Conservation (phyloP, 2,888 invertebrate genomes). For the Bedellia somnulentella region DNA sequence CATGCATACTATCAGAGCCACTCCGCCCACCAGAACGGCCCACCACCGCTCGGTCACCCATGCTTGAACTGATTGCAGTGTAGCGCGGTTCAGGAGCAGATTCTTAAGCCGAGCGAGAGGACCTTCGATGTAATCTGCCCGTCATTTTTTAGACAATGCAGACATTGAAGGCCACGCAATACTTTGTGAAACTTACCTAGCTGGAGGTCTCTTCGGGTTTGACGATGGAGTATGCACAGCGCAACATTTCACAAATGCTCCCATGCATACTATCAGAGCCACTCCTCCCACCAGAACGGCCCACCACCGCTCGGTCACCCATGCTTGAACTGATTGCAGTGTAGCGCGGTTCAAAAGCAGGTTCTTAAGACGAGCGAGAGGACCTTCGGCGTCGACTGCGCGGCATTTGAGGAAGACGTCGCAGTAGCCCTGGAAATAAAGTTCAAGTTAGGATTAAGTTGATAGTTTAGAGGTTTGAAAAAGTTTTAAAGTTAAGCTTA, state of each 20-base stretch:
- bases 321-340: constrained; percentile 82
- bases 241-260: constrained; percentile 97
- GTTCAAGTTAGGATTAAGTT: too few relatives aligned
- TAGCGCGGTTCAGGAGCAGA: constrained; percentile 88
- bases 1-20: constrained; percentile 93
- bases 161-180: too few relatives aligned
- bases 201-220: constrained; percentile 96
- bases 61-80: constrained; percentile 82
- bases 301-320: constrained; percentile 97
- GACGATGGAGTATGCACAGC: constrained; percentile 99
- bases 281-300: constrained; percentile 90
- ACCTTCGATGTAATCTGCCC: constrained; percentile 98
- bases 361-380: constrained; percentile 94
- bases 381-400: constrained; percentile 98
- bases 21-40: constrained; percentile 89
- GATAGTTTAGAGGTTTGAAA: too few relatives aligned
- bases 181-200: constrained; percentile 53
- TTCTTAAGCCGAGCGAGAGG: constrained; percentile 96
- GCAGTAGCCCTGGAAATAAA: constrained; percentile 86
- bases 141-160: too few relatives aligned
- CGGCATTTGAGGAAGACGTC: constrained; percentile 99
- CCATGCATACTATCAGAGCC: constrained; percentile 93
- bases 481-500: too few relatives aligned
- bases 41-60: constrained; percentile 97
- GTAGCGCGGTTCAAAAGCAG: constrained; percentile 90